Conservation (phyloP, 2,888 invertebrate species). For the Thysanoteuthis rhombus region DNA sequence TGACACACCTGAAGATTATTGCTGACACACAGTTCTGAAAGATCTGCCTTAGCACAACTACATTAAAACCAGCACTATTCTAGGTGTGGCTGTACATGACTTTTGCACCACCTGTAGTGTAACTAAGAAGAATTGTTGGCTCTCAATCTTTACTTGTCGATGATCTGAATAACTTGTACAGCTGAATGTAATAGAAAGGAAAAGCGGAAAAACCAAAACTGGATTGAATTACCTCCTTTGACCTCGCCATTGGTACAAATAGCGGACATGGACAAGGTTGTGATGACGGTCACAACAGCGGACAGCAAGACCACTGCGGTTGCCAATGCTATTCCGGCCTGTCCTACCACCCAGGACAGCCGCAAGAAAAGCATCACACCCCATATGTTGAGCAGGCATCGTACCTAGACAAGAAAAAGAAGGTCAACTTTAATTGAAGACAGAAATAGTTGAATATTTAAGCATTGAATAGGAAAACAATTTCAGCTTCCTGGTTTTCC, state of each 20-base stretch:
- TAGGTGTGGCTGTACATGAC: too few species aligned
- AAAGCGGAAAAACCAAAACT: neutral
- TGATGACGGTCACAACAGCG: conserved; percentile 78
- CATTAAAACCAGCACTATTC: too few species aligned
- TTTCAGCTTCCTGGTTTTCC: neutral
- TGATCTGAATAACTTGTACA: neutral
- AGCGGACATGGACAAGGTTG: conserved; percentile 95
- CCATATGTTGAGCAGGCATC: conserved; percentile 98
- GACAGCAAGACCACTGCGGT: conserved; percentile 62
- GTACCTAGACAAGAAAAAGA: conserved; percentile 73
- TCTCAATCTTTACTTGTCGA: neutral
- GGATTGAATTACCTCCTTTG: conserved; percentile 82
- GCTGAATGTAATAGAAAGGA: neutral
- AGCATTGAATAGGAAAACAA: neutral
- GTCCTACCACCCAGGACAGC: conserved; percentile 95
- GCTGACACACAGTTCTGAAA: too few species aligned
- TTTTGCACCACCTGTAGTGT: too few species aligned
- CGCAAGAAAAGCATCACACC: conserved; percentile 98
- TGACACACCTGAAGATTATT: too few species aligned
- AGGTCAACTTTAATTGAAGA: too few species aligned
- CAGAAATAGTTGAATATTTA: too few species aligned
- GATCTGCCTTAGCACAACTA: too few species aligned
- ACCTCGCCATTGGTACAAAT: conserved; percentile 99
- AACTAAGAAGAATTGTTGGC: too few species aligned
- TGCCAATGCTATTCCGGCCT: conserved; percentile 85